A percentile compares a stretch with the other conserved stretches of the same genome.
These are phyloP conservation scores for Ascidia mentula DNA, from an alignment of 23 tunicate species.

Conservation along the genomic window DNA sequence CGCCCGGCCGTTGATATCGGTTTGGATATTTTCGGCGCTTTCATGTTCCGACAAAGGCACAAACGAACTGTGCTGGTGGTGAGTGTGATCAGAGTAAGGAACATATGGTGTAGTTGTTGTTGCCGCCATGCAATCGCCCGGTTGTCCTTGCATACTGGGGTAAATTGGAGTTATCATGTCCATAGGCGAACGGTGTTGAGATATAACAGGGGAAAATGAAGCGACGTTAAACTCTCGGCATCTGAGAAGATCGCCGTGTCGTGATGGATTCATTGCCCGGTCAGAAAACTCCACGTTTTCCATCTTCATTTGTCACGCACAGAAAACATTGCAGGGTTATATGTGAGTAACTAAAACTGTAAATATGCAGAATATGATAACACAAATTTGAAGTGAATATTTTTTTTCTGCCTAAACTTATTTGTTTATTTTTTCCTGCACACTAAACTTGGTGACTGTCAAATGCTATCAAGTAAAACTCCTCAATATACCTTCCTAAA, in stretches of 20 bases:
- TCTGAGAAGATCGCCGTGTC: constrained; percentile 19
- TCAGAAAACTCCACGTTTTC: constrained; percentile 31
- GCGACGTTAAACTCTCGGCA: constrained; percentile 22
- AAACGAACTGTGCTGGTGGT: constrained; percentile 22
- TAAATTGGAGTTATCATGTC: neutral
- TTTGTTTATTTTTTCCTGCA: too few species aligned
- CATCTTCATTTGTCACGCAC: constrained; percentile 17
- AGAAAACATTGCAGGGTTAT: neutral
- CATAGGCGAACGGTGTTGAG: constrained; percentile 1
- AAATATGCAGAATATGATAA: too few species aligned
- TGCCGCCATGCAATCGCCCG: neutral
- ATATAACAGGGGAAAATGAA: constrained; percentile 4
- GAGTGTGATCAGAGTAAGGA: neutral
- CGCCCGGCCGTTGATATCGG: constrained; percentile 3
- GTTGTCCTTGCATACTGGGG: constrained; percentile 5
- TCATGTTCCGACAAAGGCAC: constrained; percentile 27
- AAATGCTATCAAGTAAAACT: too few species aligned
- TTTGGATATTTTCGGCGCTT: neutral
- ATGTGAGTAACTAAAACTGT: too few species aligned
- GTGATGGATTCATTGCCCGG: neutral
- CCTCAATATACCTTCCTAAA: too few species aligned
- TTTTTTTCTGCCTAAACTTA: too few species aligned
- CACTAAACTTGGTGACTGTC: too few species aligned
- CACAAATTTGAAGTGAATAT: too few species aligned
- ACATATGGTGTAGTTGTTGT: neutral